Evolutionary conservation across 1,140 invertebrate genomes (phyloP), one percentile per base, ranked within the genome.

Genomic region (Heliconius melpomene): DNA sequence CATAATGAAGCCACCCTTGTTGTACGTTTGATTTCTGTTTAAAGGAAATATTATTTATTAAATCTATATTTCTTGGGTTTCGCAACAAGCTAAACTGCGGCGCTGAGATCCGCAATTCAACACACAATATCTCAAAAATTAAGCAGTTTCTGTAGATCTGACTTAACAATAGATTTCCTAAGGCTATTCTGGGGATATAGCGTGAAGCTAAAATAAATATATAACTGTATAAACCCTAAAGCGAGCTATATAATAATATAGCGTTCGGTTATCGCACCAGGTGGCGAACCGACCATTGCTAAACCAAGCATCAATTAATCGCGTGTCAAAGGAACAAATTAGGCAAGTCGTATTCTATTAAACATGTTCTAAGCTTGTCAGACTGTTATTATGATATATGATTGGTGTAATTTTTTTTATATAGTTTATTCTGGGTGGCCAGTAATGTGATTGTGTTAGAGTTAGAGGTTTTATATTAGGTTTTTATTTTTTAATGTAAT

Each of bases 251-350:
- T 57, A 52, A 16, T 16, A 52, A 13, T 16, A n/a, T 60, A 60
- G 0, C n/a, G 54, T 26, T 23, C 54, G 13, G 57, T 9, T 16
- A 66, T 66, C 23, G 60, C 13, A 66, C 60, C 60, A 66, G 60
- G 60, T 66, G 60, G 60, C 60, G 60, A 13, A 29, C 60, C 60
- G 13, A 11, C 60, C 60, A 66, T 66, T 66, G 60, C 60, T 29
- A 66, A 66, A 66, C 60, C 23, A 66, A 29, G 26, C 60, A 66
- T 66, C 13, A 66, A 66, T 66, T 66, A 66, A 66, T 66, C 60
- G 76, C 74, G 74, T 77, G 66, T 54, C 52, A 74, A 74, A 78
- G 16, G 57, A 74, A 73, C 74, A n/a, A 76, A 82, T 79, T 77
- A 46, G 75, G 75, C 66, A 76, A 72, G 77, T 76, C 77, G 79